Percentiles rank a stretch among this genome's conserved stretches.
Evolutionary conservation across 2,797 vertebrate genomes (phyloP).

Genomic region (Botia kubotai): DNA sequence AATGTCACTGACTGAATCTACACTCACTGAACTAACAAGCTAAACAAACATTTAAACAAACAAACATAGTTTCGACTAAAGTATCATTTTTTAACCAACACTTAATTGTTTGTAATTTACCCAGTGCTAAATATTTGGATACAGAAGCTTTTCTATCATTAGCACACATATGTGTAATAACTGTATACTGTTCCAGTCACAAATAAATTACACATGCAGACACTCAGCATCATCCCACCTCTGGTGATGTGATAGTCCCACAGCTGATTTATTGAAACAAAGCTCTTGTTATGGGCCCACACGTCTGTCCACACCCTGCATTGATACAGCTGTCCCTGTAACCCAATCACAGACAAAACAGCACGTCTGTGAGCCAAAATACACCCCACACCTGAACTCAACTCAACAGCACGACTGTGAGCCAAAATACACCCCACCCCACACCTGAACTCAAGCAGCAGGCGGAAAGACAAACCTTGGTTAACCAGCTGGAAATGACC

Average conservation of each 20-base stretch:
- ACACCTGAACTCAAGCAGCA: neutral
- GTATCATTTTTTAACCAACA: neutral
- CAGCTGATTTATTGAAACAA: constrained; percentile 3
- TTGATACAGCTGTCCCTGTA: neutral
- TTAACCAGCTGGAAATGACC: neutral
- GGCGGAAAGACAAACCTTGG: neutral
- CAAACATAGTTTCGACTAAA: neutral
- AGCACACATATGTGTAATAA: too few species aligned
- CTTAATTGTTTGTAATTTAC: neutral
- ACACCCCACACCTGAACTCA: neutral
- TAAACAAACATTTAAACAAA: neutral
- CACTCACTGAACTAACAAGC: neutral
- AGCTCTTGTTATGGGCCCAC: neutral
- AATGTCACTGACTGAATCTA: neutral
- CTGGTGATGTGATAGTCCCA: constrained; percentile 17
- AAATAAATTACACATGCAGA: neutral
- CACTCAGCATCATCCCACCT: neutral
- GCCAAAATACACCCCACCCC: too few species aligned
- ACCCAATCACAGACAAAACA: neutral
- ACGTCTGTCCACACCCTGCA: constrained; percentile 5
- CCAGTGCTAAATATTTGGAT: neutral
- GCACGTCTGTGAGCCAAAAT: neutral
- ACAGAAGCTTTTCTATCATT: neutral
- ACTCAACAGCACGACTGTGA: too few species aligned
- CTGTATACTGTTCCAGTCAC: neutral